Evolutionary conservation across 2,797 vertebrate species (phyloP), one percentile per base, ranked within the genome.

Genomic region (Anguilla anguilla): DNA sequence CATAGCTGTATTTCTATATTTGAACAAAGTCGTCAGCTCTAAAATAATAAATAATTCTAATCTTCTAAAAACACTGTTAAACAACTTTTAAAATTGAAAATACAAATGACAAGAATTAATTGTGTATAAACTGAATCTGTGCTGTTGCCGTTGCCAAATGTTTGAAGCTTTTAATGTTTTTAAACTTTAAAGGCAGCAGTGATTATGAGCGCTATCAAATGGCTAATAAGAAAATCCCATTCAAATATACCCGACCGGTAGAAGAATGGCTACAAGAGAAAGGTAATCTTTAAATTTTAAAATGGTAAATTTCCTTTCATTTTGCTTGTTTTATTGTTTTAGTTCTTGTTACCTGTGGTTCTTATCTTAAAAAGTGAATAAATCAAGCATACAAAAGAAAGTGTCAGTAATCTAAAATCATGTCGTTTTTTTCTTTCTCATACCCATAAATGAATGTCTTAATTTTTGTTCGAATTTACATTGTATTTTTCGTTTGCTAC

Each of bases 201-300:
- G 98, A 99, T 97, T 97, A 97, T 96, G 98, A 99, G 95, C 97
- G 98, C 95, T 97, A 97, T 96, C 97, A 98, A 97, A 98, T 98
- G 97, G 98, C 98, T 97, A 99, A 97, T 97, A 98, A 98, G 98
- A 99, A 99, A 98, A 98, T 99, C 95, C 98, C 98, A 95, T 99
- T 98, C 97, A 99, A 99, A 98, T 98, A 98, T 96, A 93, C 97
- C 96, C 96, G 98, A 94, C 97, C 97, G 17, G 97, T 99, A 96
- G 98, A 99, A 91, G 98, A 99, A 92, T 99, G 98, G 97, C 98
- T 99, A 88, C 98, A 98, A 94, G 98, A 99, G 94, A 99, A 99
- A 99, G 98, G 98, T 99, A 99, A 98, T 92, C 95, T 92, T 95
- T 94, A 93, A 95, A 96, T 87, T 85, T 64, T 82, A 35, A 72